phyloP scores from a whole-genome alignment of 2,797 vertebrate genomes.

The Oryzias sinensis region DNA sequence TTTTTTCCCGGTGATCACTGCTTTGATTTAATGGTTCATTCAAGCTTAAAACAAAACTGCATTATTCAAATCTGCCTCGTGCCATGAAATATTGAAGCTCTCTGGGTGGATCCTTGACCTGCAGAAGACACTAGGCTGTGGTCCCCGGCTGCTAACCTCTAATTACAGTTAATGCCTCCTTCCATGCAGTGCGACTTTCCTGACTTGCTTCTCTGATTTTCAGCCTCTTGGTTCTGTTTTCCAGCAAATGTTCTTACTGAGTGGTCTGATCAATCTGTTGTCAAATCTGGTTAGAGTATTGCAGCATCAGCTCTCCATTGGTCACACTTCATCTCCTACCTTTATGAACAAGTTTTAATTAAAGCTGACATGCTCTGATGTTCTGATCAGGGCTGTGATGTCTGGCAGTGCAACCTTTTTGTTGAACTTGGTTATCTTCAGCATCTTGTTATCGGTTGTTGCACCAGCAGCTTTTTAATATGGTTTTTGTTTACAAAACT shows the following conservation, averaged over 20 bases:
- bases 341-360: conserved; percentile 49
- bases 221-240: conserved; percentile 20
- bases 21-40: conserved; percentile 17
- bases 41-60: conserved; percentile 5
- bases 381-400: conserved; percentile 21
- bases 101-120: conserved; percentile 32
- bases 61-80: conserved; percentile 40
- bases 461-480: no score
- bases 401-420: conserved; percentile 29
- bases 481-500: no score
- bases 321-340: conserved; percentile 41
- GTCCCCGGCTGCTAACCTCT: conserved; percentile 38
- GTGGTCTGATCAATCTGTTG: conserved; percentile 12
- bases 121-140: conserved; percentile 29
- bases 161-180: conserved; percentile 62
- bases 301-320: conserved; percentile 16
- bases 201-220: conserved; percentile 6
- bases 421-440: conserved; percentile 13
- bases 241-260: conserved; percentile 19
- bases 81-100: conserved; percentile 23
- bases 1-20: not conserved
- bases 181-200: conserved; percentile 32
- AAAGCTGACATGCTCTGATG: conserved; percentile 38
- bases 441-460: not conserved
- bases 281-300: conserved; percentile 36